Percentiles rank a stretch among this genome's conserved stretches.
These are phyloP conservation scores for Psococerastis gibbosa DNA, from an alignment of 2,888 invertebrate genomes.

Conservation along the genomic window DNA sequence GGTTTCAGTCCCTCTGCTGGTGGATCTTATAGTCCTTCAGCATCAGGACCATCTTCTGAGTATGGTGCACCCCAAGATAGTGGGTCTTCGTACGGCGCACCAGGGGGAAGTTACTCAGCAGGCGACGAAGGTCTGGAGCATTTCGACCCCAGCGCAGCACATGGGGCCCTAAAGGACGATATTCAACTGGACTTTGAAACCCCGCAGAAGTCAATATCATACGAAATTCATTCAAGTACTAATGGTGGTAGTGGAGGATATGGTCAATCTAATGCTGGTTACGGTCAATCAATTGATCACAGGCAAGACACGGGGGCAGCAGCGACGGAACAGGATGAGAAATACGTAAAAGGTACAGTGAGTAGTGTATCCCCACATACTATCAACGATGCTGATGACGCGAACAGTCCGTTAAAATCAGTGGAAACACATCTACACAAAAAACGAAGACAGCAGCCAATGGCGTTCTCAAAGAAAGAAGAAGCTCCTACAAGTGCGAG, in stretches of 20 bases:
- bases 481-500: neutral
- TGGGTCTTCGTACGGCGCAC: neutral
- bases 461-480: slow-evolving; percentile 4
- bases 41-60: neutral
- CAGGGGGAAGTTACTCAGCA: neutral
- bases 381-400: neutral
- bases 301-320: neutral
- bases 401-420: neutral
- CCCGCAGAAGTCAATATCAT: slow-evolving; percentile 5
- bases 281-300: neutral
- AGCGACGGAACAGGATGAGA: neutral
- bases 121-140: neutral
- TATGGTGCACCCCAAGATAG: neutral
- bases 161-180: neutral
- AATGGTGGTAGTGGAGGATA: no score
- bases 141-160: neutral
- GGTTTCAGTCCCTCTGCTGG: neutral
- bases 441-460: neutral
- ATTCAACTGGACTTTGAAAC: neutral
- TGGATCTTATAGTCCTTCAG: neutral
- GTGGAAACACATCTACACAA: slow-evolving; percentile 1
- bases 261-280: neutral
- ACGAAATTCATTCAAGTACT: neutral
- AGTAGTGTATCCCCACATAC: slow-evolving; percentile 3
- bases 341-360: neutral